phyloP scores from a whole-genome alignment of 2,113 vertebrate species.

The Promerops cafer region DNA sequence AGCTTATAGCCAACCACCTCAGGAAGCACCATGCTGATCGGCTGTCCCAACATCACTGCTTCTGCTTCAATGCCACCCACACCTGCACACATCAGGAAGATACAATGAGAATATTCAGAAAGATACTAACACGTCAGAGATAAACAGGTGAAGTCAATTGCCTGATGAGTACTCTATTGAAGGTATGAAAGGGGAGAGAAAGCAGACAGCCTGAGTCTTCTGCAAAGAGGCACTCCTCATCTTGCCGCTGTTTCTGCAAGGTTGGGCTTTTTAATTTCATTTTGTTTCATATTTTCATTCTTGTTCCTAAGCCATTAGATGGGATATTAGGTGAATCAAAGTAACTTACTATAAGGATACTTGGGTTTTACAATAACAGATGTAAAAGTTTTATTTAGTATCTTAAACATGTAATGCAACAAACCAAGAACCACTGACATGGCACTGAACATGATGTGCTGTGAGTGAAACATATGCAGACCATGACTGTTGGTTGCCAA shows the following conservation, averaged over 20 bases:
- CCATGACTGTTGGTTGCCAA: background rate
- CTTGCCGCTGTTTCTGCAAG: background rate
- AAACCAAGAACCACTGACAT: background rate
- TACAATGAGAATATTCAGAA: background rate
- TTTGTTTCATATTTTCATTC: background rate
- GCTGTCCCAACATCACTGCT: slow-evolving; percentile 98
- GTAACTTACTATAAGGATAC: background rate
- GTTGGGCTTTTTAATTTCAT: background rate
- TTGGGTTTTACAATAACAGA: background rate
- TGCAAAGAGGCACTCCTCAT: background rate
- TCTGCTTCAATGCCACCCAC: slow-evolving; percentile 98
- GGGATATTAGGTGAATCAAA: background rate
- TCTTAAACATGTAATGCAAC: background rate
- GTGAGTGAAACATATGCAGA: background rate
- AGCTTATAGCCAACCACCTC: slow-evolving; percentile 93
- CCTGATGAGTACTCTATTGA: background rate
- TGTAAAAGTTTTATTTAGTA: background rate
- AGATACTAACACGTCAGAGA: background rate
- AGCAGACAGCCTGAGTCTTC: background rate
- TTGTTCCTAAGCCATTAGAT: background rate
- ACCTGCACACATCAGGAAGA: slow-evolving; percentile 66
- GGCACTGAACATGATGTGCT: background rate
- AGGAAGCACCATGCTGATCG: slow-evolving; percentile 97
- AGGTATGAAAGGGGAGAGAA: background rate
- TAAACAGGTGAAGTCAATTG: background rate